Evolutionary conservation across 2,888 invertebrate genomes (phyloP), one percentile per base, ranked within the genome.

Genomic region (Yponomeuta evonymella): DNA sequence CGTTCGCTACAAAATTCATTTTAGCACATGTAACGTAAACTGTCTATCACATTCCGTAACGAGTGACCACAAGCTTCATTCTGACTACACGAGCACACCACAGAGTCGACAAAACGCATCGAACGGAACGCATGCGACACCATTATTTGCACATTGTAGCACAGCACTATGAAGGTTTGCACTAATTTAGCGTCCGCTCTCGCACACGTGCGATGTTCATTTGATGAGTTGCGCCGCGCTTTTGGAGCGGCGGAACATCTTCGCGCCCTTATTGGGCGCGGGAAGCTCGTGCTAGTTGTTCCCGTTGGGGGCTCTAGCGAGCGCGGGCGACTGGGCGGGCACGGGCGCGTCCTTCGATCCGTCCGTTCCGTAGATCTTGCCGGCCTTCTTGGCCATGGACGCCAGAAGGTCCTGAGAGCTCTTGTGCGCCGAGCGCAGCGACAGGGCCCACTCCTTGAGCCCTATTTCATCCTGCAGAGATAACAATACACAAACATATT

Each of bases 311-410:
- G 88, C 83, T 10, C 83, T 80, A 73, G 83, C 73, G 33, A 77
- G 83, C 74, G 87, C 81, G 48, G 83, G 83, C 71, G 84, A 77
- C 15, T 30, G 70, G 48, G 65, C 58, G 72, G 82, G 80, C 76
- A 82, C 78, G 69, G 83, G 79, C 51, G 76, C 72, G 75, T 88
- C 90, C 81, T 89, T 89, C 71, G 87, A 77, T 67, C 89, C 89
- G 79, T 91, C 91, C 2, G 99, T 98, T 78, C 99, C 99, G 93
- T 99, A 99, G 81, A 99, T 99, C 93, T 98, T 99, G 77, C 98
- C 98, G 62, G 98, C 99, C 91, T 99, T 99, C 86, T 96, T 96
- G 74, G 99, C 99, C 98, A 99, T 99, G 70, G 97, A 97, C 71
- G 98, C 97, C 73, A 99, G 94, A 79, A 99, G 94, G 87, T 99